phyloP scores from a whole-genome alignment of 1,140 invertebrate species.

The Leptopilina clavipes region DNA sequence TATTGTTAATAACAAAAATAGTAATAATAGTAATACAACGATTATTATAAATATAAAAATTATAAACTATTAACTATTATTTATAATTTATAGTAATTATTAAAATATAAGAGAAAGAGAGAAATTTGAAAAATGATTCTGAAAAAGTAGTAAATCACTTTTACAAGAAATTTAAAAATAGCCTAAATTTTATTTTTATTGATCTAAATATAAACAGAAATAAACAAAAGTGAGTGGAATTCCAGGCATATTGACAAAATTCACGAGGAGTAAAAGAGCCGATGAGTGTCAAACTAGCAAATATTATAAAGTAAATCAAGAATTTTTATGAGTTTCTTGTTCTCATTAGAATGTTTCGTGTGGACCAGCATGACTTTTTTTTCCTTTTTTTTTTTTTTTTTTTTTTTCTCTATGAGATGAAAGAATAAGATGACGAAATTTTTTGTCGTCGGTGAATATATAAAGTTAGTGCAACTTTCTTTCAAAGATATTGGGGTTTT shows the following conservation, averaged over 20 bases:
- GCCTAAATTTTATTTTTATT: background rate
- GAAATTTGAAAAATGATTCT: background rate
- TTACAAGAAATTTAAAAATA: background rate
- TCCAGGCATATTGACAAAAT: constrained; percentile 1
- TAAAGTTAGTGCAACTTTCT: background rate
- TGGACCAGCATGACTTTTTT: background rate
- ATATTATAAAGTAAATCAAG: background rate
- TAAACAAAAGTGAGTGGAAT: constrained; percentile 15
- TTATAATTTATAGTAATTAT: background rate
- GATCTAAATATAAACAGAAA: constrained; percentile 9
- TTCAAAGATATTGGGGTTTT: background rate
- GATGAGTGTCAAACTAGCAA: background rate
- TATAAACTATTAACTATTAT: no score
- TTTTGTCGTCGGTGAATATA: background rate
- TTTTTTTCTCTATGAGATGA: background rate
- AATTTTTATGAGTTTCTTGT: constrained; percentile 20
- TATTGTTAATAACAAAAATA: no score
- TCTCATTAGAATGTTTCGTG: constrained; percentile 4
- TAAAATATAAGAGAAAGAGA: background rate
- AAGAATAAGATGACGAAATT: constrained; percentile 3
- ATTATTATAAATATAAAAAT: no score
- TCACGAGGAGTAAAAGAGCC: background rate
- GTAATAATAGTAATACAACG: no score
- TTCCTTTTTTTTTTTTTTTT: background rate
- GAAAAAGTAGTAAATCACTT: background rate